Conservation (phyloP, 2,113 vertebrate species). For the Bambusicola thoracicus region DNA sequence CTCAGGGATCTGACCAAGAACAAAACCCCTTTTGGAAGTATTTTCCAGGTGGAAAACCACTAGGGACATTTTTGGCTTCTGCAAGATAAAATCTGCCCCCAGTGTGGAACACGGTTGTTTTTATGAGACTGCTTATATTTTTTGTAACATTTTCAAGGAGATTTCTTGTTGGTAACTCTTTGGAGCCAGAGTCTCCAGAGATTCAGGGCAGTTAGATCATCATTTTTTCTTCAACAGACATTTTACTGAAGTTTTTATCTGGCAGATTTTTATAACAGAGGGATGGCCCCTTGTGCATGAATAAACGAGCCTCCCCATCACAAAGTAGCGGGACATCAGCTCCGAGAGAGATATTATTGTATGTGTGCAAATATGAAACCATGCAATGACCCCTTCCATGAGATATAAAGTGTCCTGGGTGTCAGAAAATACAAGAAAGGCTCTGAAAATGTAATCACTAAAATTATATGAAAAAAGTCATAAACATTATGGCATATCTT, state of each 20-base stretch:
- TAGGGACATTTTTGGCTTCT: not conserved
- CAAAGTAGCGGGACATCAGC: not conserved
- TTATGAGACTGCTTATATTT: not conserved
- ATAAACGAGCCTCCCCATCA: conserved; percentile 33
- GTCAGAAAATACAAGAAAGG: not conserved
- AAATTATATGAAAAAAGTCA: not conserved
- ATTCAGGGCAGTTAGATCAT: not conserved
- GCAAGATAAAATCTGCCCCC: not conserved
- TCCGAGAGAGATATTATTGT: not conserved
- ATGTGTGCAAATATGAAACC: conserved; percentile 33
- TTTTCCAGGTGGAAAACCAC: not conserved
- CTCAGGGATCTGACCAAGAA: not conserved
- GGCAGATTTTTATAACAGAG: conserved; percentile 31
- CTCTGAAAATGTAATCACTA: not conserved
- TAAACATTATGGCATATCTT: not conserved
- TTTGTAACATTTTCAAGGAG: not conserved
- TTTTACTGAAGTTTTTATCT: conserved; percentile 37
- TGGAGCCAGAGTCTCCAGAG: not conserved
- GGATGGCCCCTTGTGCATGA: conserved; percentile 22
- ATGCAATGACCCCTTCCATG: not conserved
- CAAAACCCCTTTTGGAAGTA: not conserved
- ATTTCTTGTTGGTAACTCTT: not conserved
- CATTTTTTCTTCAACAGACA: conserved; percentile 7
- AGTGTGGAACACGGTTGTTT: not conserved
- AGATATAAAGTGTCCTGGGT: not conserved